These are phyloP conservation scores for Caradrina clavipalpis DNA, from an alignment of 2,888 invertebrate genomes.

Conservation along the genomic window DNA sequence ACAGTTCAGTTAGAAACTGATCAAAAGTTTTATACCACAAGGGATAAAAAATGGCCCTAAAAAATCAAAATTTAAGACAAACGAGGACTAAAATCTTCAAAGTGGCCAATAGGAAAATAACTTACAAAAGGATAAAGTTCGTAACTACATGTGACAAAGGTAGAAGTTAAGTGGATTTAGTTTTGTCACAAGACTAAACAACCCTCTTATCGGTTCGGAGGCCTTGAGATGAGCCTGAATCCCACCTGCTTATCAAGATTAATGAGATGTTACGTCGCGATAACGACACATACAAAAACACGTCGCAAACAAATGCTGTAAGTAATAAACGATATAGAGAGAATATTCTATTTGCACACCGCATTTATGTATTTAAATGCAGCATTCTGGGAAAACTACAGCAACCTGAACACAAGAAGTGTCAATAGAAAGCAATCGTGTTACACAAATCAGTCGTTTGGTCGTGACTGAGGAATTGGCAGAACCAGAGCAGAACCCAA, in stretches of 20 bases:
- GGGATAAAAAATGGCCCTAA: conserved; percentile 9
- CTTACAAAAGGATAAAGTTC: conserved; percentile 27
- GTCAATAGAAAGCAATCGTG: conserved; percentile 45
- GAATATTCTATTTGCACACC: conserved; percentile 38
- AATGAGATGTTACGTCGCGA: conserved; percentile 72
- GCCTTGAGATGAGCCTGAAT: conserved; percentile 82
- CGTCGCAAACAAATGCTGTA: conserved; percentile 52
- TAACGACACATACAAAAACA: conserved; percentile 53
- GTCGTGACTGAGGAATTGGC: conserved; percentile 33
- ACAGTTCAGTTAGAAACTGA: conserved; percentile 16
- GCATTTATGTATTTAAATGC: conserved; percentile 10
- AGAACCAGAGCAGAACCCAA: conserved; percentile 33
- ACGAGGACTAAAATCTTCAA: background rate
- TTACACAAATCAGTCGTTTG: conserved; percentile 34
- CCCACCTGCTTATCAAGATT: conserved; percentile 84
- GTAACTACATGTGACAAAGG: conserved; percentile 37
- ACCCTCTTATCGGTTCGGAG: conserved; percentile 78
- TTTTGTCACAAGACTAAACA: conserved; percentile 63
- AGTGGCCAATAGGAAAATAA: conserved; percentile 4
- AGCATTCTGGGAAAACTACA: conserved; percentile 29
- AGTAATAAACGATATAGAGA: conserved; percentile 51
- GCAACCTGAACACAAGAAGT: conserved; percentile 33
- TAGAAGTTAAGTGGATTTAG: conserved; percentile 46
- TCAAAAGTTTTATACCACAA: conserved; percentile 18
- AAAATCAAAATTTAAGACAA: conserved; percentile 5